Evolutionary conservation across 2,113 vertebrate genomes (phyloP), one percentile per base, ranked within the genome.

Genomic region (Monopterus albus): DNA sequence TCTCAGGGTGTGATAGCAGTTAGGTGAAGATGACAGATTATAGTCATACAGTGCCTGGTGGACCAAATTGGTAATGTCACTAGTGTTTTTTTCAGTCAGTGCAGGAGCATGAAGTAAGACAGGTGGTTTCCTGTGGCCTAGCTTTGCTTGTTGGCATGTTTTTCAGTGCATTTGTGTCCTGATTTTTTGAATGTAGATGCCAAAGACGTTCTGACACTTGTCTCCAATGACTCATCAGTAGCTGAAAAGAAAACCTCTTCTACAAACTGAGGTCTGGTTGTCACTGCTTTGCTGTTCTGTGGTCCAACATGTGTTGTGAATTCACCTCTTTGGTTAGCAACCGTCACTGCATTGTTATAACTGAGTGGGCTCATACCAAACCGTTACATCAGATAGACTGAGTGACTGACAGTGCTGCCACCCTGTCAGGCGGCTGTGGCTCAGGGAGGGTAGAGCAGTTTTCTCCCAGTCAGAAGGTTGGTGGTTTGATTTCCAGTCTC

Each of bases 71-170:
- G 13, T 15, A 33, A 23, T 55, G 73, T 69, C 28, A 20, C 18
- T 18, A 21, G 45, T 59, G n/a, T 20, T 50, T 47, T 42, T 28
- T 66, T 39, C 25, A 40, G 42, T 26, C 23, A 17, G 43, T 15
- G 13, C 28, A 28, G 26, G 49, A 29, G 15, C 25, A n/a, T 40
- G 15, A 23, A 56, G 26, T 53, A n/a, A 61, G 47, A 51, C 17
- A 0, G 7, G 70, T 40, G 51, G 68, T 75, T 67, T 78, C 46
- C 56, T 58, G 49, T 72, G 56, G n/a, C 62, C 66, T 72, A 63
- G 36, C 67, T 83, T 26, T 40, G 26, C n/a, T 10, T 29, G 13
- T 45, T 40, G 53, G 57, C 29, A 26, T 45, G 26, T 60, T 39
- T 69, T 40, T 21, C 2, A 11, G 11, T 25, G 13, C 26, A 31